These are phyloP conservation scores for Agonopterix arenella DNA, from an alignment of 2,888 invertebrate species.

Conservation along the genomic window DNA sequence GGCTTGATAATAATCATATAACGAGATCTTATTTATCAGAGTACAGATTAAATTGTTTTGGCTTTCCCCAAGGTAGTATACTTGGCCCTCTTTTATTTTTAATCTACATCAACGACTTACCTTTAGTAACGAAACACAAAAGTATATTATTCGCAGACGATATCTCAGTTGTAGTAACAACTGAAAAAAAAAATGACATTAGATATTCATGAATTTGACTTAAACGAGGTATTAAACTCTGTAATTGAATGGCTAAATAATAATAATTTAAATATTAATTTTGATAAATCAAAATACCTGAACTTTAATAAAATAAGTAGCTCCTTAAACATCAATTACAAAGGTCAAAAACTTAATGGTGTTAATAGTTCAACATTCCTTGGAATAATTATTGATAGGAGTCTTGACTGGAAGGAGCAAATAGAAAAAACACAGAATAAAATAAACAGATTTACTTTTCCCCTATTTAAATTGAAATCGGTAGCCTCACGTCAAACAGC, in stretches of 20 bases:
- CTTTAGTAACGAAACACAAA: neutral
- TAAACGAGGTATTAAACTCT: neutral
- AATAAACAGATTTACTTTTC: too few relatives aligned
- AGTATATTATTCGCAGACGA: slow-evolving; percentile 1
- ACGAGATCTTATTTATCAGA: neutral
- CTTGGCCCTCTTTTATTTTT: too few relatives aligned
- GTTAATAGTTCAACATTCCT: neutral
- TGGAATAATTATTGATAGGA: neutral
- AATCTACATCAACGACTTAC: too few relatives aligned
- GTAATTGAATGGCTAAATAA: too few relatives aligned
- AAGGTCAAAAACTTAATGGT: neutral
- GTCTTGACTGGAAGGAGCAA: too few relatives aligned
- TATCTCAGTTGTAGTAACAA: neutral
- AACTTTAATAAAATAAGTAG: neutral
- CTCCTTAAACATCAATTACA: neutral
- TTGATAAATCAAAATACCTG: neutral
- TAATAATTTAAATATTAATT: slow-evolving; percentile 1
- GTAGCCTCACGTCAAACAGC: too few relatives aligned
- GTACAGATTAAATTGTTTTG: neutral
- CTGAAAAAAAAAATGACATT: neutral
- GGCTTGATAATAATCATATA: neutral
- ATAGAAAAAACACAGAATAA: too few relatives aligned
- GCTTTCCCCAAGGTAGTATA: slow-evolving; percentile 1
- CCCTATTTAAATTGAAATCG: too few relatives aligned
- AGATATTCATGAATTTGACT: neutral